Conservation (phyloP, 1,140 invertebrate species). For the Monochamus saltuarius region DNA sequence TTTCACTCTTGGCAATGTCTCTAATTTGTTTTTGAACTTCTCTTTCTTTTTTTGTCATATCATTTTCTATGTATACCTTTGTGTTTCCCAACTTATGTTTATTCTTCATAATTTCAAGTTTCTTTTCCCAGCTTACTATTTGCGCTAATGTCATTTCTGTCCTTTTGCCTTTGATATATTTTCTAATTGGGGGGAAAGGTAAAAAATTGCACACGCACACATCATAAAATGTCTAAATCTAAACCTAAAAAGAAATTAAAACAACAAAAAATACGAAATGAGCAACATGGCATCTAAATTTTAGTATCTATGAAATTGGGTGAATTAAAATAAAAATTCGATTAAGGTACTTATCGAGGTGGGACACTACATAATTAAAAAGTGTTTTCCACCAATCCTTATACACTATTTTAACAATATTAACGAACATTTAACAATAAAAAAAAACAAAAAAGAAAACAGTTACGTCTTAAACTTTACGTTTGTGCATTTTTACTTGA, state of each 20-base stretch:
- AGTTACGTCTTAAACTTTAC: conserved; percentile 1
- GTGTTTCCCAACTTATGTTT: no score
- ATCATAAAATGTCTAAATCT: background rate
- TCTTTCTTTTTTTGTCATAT: no score
- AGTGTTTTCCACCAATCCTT: conserved; percentile 7
- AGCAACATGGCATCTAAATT: conserved; percentile 12
- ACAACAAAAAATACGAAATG: background rate
- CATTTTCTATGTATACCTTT: no score
- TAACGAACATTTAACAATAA: conserved; percentile 14
- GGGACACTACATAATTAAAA: background rate
- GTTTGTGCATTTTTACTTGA: background rate
- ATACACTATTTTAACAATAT: conserved; percentile 13
- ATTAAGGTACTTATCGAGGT: background rate
- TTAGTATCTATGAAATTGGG: background rate
- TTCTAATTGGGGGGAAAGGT: background rate
- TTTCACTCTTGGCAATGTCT: no score
- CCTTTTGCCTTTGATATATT: no score
- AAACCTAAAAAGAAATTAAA: background rate
- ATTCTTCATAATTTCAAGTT: no score
- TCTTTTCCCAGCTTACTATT: no score
- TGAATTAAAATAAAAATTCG: background rate
- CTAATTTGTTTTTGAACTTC: no score
- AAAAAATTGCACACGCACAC: conserved; percentile 2
- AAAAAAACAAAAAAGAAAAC: conserved; percentile 11
- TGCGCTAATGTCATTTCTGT: no score